phyloP scores from a whole-genome alignment of 2,113 vertebrate genomes.

The Cinclus mexicanus region DNA sequence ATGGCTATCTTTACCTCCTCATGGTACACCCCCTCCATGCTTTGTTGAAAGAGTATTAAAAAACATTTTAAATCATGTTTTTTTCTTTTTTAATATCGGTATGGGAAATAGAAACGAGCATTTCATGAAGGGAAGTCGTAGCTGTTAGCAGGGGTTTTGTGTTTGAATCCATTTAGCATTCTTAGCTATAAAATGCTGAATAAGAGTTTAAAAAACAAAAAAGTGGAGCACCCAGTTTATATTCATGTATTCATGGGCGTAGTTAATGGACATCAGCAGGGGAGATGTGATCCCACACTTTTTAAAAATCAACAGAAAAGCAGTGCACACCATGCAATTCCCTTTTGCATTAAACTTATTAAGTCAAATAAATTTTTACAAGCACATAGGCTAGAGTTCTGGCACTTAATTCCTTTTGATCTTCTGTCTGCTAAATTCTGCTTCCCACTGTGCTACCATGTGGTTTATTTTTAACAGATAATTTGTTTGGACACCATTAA shows the following conservation, averaged over 20 bases:
- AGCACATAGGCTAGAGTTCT: constrained; percentile 12
- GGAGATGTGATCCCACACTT: constrained; percentile 15
- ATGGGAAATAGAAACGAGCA: background rate
- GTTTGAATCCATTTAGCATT: background rate
- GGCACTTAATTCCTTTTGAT: constrained; percentile 66
- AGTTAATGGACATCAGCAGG: constrained; percentile 45
- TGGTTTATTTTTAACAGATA: constrained; percentile 63
- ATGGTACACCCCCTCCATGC: background rate
- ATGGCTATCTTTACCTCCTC: background rate
- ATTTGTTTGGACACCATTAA: constrained; percentile 68
- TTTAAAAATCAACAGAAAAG: constrained; percentile 25
- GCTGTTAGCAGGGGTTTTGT: background rate
- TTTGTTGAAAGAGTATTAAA: background rate
- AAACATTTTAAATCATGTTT: background rate
- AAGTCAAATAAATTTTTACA: constrained; percentile 70
- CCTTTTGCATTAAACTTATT: constrained; percentile 58
- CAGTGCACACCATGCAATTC: constrained; percentile 19
- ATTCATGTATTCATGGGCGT: constrained; percentile 62
- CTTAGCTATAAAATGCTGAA: constrained; percentile 17
- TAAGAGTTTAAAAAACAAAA: background rate
- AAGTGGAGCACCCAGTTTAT: constrained; percentile 45
- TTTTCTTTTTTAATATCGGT: background rate
- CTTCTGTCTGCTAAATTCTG: constrained; percentile 24
- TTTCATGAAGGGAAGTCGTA: background rate
- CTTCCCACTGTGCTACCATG: constrained; percentile 41